Evolutionary conservation across 1,140 invertebrate genomes (phyloP).

Genomic region (Tetramorium alpestre): DNA sequence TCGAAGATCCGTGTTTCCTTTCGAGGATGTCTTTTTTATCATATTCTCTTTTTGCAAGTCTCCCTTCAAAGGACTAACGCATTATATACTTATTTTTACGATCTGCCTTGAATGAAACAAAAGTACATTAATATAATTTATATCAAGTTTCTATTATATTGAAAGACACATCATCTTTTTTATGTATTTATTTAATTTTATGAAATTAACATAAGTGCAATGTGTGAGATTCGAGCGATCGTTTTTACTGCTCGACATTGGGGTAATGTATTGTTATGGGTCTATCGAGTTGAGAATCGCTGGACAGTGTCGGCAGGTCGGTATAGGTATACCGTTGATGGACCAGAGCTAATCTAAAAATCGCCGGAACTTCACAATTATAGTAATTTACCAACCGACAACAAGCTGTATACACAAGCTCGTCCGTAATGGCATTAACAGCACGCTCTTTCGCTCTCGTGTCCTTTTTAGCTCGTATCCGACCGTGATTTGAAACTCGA

Average conservation of each 20-base stretch:
- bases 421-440: conserved; percentile 76
- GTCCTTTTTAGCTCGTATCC: conserved; percentile 72
- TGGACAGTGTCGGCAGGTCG: conserved; percentile 74
- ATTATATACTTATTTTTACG: background rate
- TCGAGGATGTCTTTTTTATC: background rate
- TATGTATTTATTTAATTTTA: background rate
- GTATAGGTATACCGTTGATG: conserved; percentile 82
- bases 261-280: background rate
- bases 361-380: conserved; percentile 85
- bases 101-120: background rate
- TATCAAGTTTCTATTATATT: background rate
- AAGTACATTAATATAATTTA: background rate
- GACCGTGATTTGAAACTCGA: conserved; percentile 48
- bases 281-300: conserved; percentile 74
- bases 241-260: background rate
- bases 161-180: background rate
- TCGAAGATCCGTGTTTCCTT: conserved; percentile 23
- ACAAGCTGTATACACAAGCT: conserved; percentile 82
- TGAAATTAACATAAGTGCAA: background rate
- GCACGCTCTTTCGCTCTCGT: conserved; percentile 76
- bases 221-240: background rate
- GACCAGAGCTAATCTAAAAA: conserved; percentile 86
- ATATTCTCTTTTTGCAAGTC: background rate
- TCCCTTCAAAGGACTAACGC: background rate
- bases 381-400: conserved; percentile 85